Evolutionary conservation across 2,888 invertebrate species (phyloP).

Genomic region (Cheilosia vulpina): DNA sequence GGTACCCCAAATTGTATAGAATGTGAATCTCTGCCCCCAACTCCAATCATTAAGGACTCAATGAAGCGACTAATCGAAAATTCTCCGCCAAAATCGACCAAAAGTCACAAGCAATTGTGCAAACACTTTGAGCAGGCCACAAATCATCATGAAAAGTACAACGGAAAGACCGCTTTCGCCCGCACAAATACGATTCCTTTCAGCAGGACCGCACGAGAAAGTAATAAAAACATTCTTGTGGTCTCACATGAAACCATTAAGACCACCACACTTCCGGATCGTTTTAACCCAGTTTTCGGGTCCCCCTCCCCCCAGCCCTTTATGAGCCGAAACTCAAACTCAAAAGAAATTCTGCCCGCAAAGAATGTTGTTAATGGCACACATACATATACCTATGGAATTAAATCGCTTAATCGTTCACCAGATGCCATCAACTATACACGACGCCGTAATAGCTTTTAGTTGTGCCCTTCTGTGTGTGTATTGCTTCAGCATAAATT

Average conservation of each 20-base stretch:
- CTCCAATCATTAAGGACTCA: too few species aligned
- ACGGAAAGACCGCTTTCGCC: constrained; percentile 1
- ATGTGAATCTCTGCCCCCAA: too few species aligned
- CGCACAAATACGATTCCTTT: constrained; percentile 12
- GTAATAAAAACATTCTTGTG: constrained; percentile 56
- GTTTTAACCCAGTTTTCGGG: constrained; percentile 41
- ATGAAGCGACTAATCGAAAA: too few species aligned
- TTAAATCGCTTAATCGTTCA: constrained; percentile 41
- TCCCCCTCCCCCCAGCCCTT: too few species aligned
- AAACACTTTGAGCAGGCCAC: constrained; percentile 23
- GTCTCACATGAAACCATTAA: constrained; percentile 42
- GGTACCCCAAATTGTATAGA: too few species aligned
- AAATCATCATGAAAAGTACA: constrained; percentile 34
- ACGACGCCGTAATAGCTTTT: constrained; percentile 1
- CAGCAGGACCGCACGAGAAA: not conserved
- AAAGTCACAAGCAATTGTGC: constrained; percentile 24
- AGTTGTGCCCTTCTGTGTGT: not conserved
- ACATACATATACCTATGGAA: constrained; percentile 13
- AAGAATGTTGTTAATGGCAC: constrained; percentile 44
- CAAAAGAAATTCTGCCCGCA: constrained; percentile 11
- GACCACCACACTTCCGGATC: constrained; percentile 29
- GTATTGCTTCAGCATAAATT: constrained; percentile 50
- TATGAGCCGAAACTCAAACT: not conserved
- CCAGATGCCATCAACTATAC: constrained; percentile 48
- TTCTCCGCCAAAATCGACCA: not conserved